Evolutionary conservation across 2,888 invertebrate genomes (phyloP).

Genomic region (Daptonema setosum): DNA sequence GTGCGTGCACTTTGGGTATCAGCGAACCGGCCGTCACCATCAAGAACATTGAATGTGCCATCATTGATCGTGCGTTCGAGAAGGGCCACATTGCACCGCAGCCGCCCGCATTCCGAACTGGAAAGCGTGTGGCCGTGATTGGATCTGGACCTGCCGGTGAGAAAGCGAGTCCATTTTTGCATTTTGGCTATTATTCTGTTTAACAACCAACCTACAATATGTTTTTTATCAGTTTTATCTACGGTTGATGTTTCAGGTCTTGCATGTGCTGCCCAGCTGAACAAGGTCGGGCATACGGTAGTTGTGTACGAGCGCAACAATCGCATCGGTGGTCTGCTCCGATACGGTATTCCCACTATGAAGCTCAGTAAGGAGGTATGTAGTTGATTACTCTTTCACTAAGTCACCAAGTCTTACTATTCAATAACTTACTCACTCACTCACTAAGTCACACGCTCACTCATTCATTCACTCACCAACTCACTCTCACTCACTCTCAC

Average conservation of each 20-base stretch:
- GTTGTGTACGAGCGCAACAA: slow-evolving; percentile 93
- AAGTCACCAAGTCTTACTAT: too few species aligned
- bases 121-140: slow-evolving; percentile 62
- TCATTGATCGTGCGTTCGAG: slow-evolving; percentile 91
- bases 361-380: slow-evolving; percentile 60
- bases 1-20: slow-evolving; percentile 83
- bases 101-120: slow-evolving; percentile 50
- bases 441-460: too few species aligned
- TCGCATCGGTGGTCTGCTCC: slow-evolving; percentile 71
- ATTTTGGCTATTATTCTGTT: too few species aligned
- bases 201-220: too few species aligned
- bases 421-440: too few species aligned
- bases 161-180: background rate
- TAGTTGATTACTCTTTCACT: too few species aligned
- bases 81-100: slow-evolving; percentile 73
- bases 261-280: slow-evolving; percentile 81
- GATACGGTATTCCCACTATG: slow-evolving; percentile 98
- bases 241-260: too few species aligned
- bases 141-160: slow-evolving; percentile 62
- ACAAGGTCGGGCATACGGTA: slow-evolving; percentile 83
- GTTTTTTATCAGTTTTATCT: too few species aligned
- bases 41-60: slow-evolving; percentile 94
- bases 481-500: too few species aligned
- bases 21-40: slow-evolving; percentile 90
- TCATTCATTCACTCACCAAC: too few species aligned